Conservation (phyloP, 2,797 vertebrate species). For the Channallabes apus region DNA sequence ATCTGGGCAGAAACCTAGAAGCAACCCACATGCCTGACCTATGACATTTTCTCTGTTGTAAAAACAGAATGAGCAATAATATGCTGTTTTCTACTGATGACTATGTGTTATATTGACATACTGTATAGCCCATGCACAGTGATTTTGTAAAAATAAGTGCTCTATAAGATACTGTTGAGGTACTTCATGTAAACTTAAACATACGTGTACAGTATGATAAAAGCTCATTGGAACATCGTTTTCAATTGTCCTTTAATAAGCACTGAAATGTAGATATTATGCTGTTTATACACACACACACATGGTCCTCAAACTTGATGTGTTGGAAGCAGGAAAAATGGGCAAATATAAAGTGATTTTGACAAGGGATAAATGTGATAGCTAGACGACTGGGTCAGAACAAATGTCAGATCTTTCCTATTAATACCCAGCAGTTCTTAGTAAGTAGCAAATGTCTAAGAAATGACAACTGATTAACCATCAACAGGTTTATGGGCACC, state of each 20-base stretch:
- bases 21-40: constrained; percentile 15
- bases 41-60: not conserved
- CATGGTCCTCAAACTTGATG: no score
- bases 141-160: not conserved
- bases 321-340: no score
- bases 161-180: not conserved
- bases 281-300: no score
- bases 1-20: not conserved
- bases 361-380: no score
- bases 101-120: not conserved
- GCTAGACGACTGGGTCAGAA: no score
- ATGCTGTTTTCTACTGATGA: not conserved
- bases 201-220: not conserved
- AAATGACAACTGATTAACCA: not conserved
- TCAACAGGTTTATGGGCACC: not conserved
- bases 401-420: not conserved
- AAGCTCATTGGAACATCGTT: not conserved
- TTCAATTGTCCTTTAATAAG: not conserved
- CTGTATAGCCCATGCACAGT: not conserved
- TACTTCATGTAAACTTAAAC: not conserved
- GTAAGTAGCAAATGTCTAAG: not conserved
- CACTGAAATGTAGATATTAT: no score
- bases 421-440: not conserved
- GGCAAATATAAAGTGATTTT: no score
- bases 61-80: not conserved